Conservation (phyloP, 1,140 invertebrate species). For the Andricus grossulariae region DNA sequence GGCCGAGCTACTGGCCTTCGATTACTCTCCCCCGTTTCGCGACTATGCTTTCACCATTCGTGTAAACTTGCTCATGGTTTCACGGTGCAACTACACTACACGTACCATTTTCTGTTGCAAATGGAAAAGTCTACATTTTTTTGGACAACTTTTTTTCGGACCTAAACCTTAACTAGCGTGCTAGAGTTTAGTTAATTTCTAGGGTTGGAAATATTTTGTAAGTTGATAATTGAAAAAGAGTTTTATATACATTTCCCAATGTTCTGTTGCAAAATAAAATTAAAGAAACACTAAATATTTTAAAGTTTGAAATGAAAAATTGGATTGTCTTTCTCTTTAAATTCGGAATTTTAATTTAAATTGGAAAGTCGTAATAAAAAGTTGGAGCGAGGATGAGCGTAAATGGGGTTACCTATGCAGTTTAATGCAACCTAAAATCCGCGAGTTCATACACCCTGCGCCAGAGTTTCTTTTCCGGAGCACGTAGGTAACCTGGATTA, state of each 20-base stretch:
- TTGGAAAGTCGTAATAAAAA: conserved; percentile 2
- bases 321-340: background rate
- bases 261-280: too few species aligned
- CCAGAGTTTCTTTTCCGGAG: conserved; percentile 20
- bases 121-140: background rate
- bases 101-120: conserved; percentile 35
- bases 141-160: too few species aligned
- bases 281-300: too few species aligned
- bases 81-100: conserved; percentile 47
- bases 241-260: too few species aligned
- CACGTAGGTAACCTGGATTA: conserved; percentile 10
- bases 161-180: too few species aligned
- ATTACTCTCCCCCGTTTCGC: conserved; percentile 50
- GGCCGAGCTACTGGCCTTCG: conserved; percentile 49
- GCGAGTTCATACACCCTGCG: conserved; percentile 1
- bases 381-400: conserved; percentile 4
- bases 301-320: background rate
- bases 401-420: conserved; percentile 19
- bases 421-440: conserved; percentile 22
- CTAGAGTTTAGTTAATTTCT: too few species aligned
- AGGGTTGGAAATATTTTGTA: too few species aligned
- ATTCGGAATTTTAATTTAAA: background rate
- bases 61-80: conserved; percentile 36
- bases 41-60: conserved; percentile 59
- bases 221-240: too few species aligned